Evolutionary conservation across 2,888 invertebrate genomes (phyloP), one percentile per base, ranked within the genome.

Genomic region (Orthonevra nobilis): DNA sequence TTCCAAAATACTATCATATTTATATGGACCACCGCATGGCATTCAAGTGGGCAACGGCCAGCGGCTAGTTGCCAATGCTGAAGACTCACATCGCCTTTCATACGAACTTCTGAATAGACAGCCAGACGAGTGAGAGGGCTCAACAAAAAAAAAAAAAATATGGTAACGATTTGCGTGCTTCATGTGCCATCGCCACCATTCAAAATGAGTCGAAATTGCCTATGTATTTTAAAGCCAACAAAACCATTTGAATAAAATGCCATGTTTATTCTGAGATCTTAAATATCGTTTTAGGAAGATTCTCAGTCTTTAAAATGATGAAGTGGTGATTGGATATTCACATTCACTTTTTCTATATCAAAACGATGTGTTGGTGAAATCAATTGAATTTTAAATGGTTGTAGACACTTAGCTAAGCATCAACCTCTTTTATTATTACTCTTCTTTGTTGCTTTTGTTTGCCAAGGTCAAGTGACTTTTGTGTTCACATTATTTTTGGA

Each of bases 1-100:
- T 83, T 83, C 84, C 82, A 84, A 85, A 84, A 82, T 83, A 85
- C 86, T 84, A 83, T 85, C 85, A 85, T 87, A 86, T 87, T 88
- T 87, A 87, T 87, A 87, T 83, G 50, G 82, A 81, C 66, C 50
- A 75, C 42, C 32, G 23, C 56, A 60, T 70, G 52, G 60, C 63
- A 70, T 56, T 79, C 61, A 54, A 70, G 69, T 61, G 54, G 60
- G 63, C 56, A 50, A 30, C 63, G 46, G 32, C 61, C 73, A 66
- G 44, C 32, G 42, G 38, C 58, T 61, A 66, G 44, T 23, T 34
- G 38, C 58, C 64, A 77, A 64, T 77, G 77, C 38, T 64, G 58
- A 77, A 77, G 77, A 61, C 40, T 44, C 63, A 42, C 58, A 42
- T 56, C 46, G 42, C 69, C 75, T 75, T 75, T 60, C 58, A 60